These are phyloP conservation scores for Oreonectes daqikongensis DNA, from an alignment of 2,797 vertebrate genomes.

Conservation along the genomic window DNA sequence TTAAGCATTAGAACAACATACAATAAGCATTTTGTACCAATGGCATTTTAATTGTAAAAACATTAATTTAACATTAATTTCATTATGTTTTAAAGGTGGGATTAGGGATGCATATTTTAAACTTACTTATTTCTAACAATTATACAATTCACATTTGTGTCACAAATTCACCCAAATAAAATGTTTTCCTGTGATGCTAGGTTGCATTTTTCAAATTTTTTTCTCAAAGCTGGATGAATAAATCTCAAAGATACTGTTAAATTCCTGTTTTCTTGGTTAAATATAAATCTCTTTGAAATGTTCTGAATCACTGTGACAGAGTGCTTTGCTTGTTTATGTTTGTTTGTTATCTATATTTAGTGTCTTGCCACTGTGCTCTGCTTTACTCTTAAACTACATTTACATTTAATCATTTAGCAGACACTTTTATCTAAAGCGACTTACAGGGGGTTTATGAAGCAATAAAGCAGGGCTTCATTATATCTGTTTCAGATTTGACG, in stretches of 20 bases:
- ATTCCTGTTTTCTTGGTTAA: slow-evolving; percentile 25
- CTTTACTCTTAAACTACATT: slow-evolving; percentile 7
- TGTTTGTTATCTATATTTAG: slow-evolving; percentile 19
- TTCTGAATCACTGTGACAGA: slow-evolving; percentile 12
- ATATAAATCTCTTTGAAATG: slow-evolving; percentile 40
- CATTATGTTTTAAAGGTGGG: too few species aligned
- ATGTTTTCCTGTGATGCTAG: not conserved
- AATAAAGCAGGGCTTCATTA: not conserved
- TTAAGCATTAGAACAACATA: too few species aligned
- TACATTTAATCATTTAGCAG: too few species aligned
- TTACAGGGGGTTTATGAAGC: too few species aligned
- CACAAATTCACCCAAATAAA: too few species aligned
- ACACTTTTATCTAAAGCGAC: too few species aligned
- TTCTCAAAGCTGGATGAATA: not conserved
- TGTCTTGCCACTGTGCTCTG: not conserved
- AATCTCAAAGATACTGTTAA: slow-evolving; percentile 15
- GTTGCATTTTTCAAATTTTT: not conserved
- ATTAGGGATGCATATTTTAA: too few species aligned
- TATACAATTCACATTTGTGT: too few species aligned
- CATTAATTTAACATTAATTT: too few species aligned
- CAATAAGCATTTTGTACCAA: too few species aligned
- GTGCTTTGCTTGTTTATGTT: slow-evolving; percentile 3
- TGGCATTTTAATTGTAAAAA: too few species aligned
- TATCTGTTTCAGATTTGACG: not conserved
- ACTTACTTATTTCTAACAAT: too few species aligned